These are phyloP conservation scores for Pachypeltis micranthus DNA, from an alignment of 1,140 invertebrate species.

Conservation along the genomic window DNA sequence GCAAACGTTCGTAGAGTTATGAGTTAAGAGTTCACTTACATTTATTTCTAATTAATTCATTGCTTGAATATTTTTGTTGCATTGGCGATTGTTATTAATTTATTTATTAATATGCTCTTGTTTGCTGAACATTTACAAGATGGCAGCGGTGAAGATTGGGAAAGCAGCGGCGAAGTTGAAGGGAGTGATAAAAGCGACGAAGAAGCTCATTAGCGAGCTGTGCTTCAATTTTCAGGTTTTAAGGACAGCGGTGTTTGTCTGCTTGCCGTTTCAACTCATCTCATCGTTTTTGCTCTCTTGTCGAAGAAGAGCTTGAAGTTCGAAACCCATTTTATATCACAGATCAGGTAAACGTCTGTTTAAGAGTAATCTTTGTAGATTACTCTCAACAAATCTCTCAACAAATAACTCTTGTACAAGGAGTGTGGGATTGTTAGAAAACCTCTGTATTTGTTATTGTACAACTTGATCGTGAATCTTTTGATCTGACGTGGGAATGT, in stretches of 20 bases:
- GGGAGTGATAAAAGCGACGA: slow-evolving; percentile 10
- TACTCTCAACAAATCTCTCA: not conserved
- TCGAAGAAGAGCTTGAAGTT: not conserved
- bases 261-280: no score
- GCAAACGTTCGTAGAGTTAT: no score
- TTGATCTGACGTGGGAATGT: no score
- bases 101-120: not conserved
- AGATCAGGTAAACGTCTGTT: not conserved
- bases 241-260: no score
- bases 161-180: slow-evolving; percentile 17
- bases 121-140: slow-evolving; percentile 12
- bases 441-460: no score
- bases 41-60: not conserved
- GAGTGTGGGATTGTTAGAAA: no score
- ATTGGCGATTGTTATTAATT: not conserved
- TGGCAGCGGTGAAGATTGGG: slow-evolving; percentile 17
- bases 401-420: not conserved
- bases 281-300: not conserved
- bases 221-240: not conserved
- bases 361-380: not conserved
- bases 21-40: not conserved
- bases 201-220: not conserved
- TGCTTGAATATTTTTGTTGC: not conserved
- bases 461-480: no score
- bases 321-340: not conserved